Conservation (phyloP, 1,140 invertebrate species). For the Whitmania pigra region DNA sequence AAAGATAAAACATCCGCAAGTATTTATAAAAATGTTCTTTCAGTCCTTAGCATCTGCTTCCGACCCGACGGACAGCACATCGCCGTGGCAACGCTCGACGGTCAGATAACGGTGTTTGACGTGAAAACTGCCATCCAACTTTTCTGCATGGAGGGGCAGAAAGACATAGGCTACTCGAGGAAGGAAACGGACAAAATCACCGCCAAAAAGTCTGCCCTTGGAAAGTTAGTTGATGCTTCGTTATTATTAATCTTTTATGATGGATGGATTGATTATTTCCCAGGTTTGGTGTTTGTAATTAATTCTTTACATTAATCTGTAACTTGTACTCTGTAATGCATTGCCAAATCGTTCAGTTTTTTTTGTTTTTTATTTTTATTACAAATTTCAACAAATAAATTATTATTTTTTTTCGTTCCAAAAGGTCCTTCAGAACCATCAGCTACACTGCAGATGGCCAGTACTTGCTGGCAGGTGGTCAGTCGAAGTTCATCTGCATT, state of each 20-base stretch:
- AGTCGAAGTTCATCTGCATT: conserved; percentile 84
- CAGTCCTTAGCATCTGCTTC: conserved; percentile 61
- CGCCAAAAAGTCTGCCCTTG: conserved; percentile 65
- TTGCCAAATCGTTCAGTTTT: no score
- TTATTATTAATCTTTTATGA: no score
- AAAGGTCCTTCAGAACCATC: conserved; percentile 70
- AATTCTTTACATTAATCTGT: no score
- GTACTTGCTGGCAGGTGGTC: conserved; percentile 73
- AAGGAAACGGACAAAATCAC: conserved; percentile 72
- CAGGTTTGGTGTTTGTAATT: no score
- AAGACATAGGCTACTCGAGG: conserved; percentile 70
- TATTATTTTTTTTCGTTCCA: not conserved
- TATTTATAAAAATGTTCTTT: no score
- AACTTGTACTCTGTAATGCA: no score
- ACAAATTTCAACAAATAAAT: no score
- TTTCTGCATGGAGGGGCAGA: conserved; percentile 67
- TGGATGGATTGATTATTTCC: no score
- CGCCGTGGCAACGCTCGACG: conserved; percentile 77
- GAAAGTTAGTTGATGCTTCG: conserved; percentile 57
- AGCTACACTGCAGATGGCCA: conserved; percentile 84
- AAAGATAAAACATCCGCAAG: no score
- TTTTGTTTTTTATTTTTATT: no score
- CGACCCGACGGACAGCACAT: conserved; percentile 78
- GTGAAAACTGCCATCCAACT: conserved; percentile 55
- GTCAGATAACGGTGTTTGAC: conserved; percentile 74